Evolutionary conservation across 64 coral and sea anemone species (phyloP), one percentile per base, ranked within the genome.

Genomic region (Catalaphyllia jardinei): DNA sequence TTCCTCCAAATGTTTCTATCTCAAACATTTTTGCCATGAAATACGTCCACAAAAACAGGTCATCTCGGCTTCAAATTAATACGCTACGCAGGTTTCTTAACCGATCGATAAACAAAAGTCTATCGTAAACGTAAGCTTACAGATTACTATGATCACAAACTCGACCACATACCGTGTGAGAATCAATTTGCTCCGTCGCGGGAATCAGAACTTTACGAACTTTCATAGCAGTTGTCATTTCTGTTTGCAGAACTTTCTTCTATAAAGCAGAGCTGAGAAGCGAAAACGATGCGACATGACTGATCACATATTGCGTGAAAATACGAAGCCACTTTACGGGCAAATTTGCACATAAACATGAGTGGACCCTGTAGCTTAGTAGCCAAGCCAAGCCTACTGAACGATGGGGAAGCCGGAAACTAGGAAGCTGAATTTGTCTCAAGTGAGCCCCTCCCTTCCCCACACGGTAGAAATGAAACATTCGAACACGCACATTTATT

Each of bases 131-230:
- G 22, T 78, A 55, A 39, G 18, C 33, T 35, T 35, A 35, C 33
- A 35, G 33, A 35, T 35, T 35, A 35, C 33, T 35, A 35, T 49
- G 35, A n/a, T 78, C 19, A 55, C 31, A 29, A 22, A 78, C 11
- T 78, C 20, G 35, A 78, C 51, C 28, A 7, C 76, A 90, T 57
- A 96, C 94, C 81, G 94, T 90, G 71, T 93, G 71, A 28, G 83
- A 85, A 7, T 93, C 94, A 60, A 96, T 76, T 30, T 87, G 75
- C 35, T 93, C 94, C 24, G 90, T 92, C 25, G 80, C 91, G 60
- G 91, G 82, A 30, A 96, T 90, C 42, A 89, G 46, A 19, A 96
- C 89, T 75, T 93, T 96, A 17, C 67, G 79, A 7, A 96, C 87
- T 76, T 96, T 96, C 94, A 96, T 96, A 10, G 80, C 31, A 67